Evolutionary conservation across 2,888 invertebrate genomes (phyloP), one percentile per base, ranked within the genome.

Genomic region (Electrophaes corylata): DNA sequence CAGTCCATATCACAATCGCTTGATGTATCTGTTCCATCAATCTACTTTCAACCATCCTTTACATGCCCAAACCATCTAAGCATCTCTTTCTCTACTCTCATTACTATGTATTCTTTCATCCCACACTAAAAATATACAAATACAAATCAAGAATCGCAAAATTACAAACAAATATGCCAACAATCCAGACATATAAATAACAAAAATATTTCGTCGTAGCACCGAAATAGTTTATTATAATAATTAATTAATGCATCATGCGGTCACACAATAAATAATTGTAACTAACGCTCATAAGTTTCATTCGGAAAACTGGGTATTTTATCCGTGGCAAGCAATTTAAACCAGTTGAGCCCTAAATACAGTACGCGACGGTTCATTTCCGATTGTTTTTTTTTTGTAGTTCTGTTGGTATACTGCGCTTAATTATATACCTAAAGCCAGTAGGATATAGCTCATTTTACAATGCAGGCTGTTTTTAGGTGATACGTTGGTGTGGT

Each of bases 171-270:
- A 66, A 71, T 67, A 66, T 65, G 23, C 51, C 55, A 60, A 59
- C 69, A 71, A 72, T 70, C 70, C 79, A 84, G 83, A 80, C 84
- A 65, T 81, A 88, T 89, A 86, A 88, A 88, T 88, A 77, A 88
- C 80, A 79, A 82, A 77, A 84, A 85, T 87, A 86, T 86, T 85
- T 88, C 84, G 81, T 78, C 79, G 78, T 44, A 57, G 48, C 47
- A 59, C 76, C 60, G 61, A 78, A 79, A 81, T 79, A 79, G 79
- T 78, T 67, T 69, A 72, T 67, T 69, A 72, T 75, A 79, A 78
- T 84, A 66, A 88, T 86, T 89, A 89, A 89, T 90, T 87, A 84
- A 61, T 65, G 75, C 67, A 71, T 44, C 18, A 16, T 18, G 67
- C 41, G 41, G 3, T 12, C 45, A 18, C 72, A 75, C 29, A 37